Percentiles rank a stretch among this genome's conserved stretches.
Conservation (phyloP, 2,113 vertebrate species). For the Stegostoma tigrinum region DNA sequence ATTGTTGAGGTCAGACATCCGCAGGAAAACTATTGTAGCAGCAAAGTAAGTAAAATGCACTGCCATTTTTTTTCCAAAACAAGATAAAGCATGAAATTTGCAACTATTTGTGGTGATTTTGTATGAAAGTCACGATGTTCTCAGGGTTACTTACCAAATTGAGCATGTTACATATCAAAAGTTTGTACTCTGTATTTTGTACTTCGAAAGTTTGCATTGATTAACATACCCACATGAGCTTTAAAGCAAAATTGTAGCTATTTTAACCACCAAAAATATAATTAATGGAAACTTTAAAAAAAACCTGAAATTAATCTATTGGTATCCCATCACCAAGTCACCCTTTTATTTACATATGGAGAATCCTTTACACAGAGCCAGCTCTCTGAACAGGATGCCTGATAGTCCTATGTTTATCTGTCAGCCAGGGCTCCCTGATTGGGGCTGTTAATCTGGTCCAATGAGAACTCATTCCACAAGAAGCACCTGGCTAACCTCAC, state of each 20-base stretch:
- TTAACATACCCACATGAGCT: not conserved
- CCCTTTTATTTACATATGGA: too few species aligned
- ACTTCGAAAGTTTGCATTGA: not conserved
- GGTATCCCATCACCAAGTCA: too few species aligned
- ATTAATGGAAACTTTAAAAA: not conserved
- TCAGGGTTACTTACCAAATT: not conserved
- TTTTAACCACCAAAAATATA: not conserved
- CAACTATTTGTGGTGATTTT: not conserved
- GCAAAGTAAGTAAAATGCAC: not conserved
- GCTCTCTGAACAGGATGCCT: too few species aligned
- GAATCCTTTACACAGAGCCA: too few species aligned
- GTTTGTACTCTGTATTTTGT: not conserved
- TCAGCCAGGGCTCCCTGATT: too few species aligned
- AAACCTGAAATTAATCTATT: not conserved
- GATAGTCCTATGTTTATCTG: too few species aligned
- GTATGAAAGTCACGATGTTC: not conserved
- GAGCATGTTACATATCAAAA: not conserved
- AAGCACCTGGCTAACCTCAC: too few species aligned
- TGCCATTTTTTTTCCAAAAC: not conserved
- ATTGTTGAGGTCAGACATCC: not conserved
- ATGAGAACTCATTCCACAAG: too few species aligned
- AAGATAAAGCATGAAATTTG: not conserved
- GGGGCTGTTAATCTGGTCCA: too few species aligned
- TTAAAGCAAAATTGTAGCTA: not conserved
- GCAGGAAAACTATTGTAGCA: not conserved